Conservation (phyloP, 2,888 invertebrate genomes). For the Drosophila gaucha region DNA sequence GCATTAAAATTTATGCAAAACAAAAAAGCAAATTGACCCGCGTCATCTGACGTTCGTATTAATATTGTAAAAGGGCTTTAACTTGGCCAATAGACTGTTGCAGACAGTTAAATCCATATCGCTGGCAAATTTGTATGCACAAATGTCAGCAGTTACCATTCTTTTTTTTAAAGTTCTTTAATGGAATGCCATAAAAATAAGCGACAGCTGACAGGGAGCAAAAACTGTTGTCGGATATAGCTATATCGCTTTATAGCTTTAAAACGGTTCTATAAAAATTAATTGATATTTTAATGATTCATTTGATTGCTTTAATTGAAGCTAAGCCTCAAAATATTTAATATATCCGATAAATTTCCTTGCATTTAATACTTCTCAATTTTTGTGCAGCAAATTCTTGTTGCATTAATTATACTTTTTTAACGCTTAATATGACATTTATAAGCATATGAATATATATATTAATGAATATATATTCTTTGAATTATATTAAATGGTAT, state of each 20-base stretch:
- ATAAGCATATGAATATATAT: background rate
- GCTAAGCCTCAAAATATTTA: constrained; percentile 21
- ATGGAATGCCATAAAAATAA: constrained; percentile 59
- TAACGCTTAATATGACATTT: background rate
- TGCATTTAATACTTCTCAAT: background rate
- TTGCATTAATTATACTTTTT: background rate
- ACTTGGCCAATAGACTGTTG: constrained; percentile 45
- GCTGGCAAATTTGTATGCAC: constrained; percentile 34
- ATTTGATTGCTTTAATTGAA: constrained; percentile 34
- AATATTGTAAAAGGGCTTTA: constrained; percentile 48
- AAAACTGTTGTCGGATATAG: background rate
- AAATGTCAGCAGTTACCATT: constrained; percentile 42
- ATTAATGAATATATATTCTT: background rate
- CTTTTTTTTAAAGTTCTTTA: too few species aligned
- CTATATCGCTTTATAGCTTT: background rate
- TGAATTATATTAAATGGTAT: background rate
- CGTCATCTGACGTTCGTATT: constrained; percentile 30
- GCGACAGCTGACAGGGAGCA: constrained; percentile 42
- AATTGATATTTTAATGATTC: constrained; percentile 69
- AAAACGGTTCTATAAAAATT: constrained; percentile 52
- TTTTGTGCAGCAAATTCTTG: background rate
- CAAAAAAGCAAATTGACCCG: constrained; percentile 55
- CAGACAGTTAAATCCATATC: constrained; percentile 53
- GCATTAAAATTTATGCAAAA: constrained; percentile 77
- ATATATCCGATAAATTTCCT: background rate